Conservation (phyloP, 2,113 vertebrate genomes). For the Neoarius graeffei region DNA sequence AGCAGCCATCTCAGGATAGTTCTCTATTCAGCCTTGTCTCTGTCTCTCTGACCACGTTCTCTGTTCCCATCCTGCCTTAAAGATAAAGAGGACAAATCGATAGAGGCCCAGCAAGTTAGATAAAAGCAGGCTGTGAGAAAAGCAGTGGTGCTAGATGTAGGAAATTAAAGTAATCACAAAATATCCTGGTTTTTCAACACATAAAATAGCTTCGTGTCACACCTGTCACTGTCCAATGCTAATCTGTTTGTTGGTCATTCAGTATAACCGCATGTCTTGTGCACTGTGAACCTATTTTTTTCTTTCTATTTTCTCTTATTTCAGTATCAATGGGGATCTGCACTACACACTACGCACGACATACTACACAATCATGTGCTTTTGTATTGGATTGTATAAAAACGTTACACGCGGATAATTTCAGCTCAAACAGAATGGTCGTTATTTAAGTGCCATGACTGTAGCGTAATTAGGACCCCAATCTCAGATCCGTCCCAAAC, state of each 20-base stretch:
- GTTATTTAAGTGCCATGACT: not conserved
- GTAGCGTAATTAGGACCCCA: not conserved
- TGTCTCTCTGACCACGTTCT: constrained; percentile 76
- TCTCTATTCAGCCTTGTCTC: constrained; percentile 86
- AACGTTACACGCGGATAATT: not conserved
- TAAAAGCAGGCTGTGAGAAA: constrained; percentile 83
- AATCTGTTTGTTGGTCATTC: constrained; percentile 68
- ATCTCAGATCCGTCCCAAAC: not conserved
- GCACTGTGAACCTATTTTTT: not conserved
- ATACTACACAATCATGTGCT: not conserved
- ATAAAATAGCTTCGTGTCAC: constrained; percentile 83
- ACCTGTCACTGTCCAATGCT: constrained; percentile 78
- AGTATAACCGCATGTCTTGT: constrained; percentile 30
- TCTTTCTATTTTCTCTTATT: not conserved
- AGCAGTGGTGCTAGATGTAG: constrained; percentile 81
- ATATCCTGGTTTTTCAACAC: constrained; percentile 82
- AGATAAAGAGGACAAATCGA: constrained; percentile 99
- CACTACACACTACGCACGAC: not conserved
- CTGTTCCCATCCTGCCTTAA: constrained; percentile 93
- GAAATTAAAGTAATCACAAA: constrained; percentile 98
- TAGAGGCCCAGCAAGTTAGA: constrained; percentile 91
- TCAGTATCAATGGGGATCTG: not conserved
- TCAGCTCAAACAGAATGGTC: not conserved
- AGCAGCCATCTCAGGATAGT: constrained; percentile 91
- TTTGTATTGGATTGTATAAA: not conserved